Conservation (phyloP, 2,113 vertebrate species). For the Onychostoma macrolepis region DNA sequence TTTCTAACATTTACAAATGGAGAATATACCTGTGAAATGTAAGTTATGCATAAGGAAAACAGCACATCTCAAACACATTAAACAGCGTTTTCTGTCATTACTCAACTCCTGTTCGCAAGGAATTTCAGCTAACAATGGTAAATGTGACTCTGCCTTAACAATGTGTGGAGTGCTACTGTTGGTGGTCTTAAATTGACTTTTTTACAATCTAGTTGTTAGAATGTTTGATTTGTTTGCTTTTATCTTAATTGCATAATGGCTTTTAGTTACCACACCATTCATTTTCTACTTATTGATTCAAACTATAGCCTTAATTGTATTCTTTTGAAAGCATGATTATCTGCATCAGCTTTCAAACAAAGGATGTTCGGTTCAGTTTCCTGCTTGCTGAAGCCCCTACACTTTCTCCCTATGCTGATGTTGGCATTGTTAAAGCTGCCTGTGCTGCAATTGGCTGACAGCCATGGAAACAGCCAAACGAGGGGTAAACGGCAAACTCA, state of each 20-base stretch:
- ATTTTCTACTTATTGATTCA: background rate
- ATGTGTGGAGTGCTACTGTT: background rate
- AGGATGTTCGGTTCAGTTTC: slow-evolving; percentile 1
- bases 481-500: slow-evolving; percentile 23
- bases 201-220: background rate
- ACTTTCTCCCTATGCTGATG: background rate
- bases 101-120: too few relatives aligned
- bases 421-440: slow-evolving; percentile 14
- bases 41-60: too few relatives aligned
- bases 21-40: too few relatives aligned
- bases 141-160: background rate
- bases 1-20: too few relatives aligned
- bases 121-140: too few relatives aligned
- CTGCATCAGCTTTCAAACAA: background rate
- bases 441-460: slow-evolving; percentile 2
- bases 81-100: too few relatives aligned
- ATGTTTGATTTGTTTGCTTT: background rate
- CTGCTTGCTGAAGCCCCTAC: slow-evolving; percentile 18
- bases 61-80: too few relatives aligned
- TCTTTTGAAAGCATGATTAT: slow-evolving; percentile 9
- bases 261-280: background rate
- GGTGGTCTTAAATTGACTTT: background rate
- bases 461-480: slow-evolving; percentile 15
- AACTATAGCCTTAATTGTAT: background rate
- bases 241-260: background rate